phyloP scores from a whole-genome alignment of 2,888 invertebrate genomes.

The Cylindroiulus punctatus region DNA sequence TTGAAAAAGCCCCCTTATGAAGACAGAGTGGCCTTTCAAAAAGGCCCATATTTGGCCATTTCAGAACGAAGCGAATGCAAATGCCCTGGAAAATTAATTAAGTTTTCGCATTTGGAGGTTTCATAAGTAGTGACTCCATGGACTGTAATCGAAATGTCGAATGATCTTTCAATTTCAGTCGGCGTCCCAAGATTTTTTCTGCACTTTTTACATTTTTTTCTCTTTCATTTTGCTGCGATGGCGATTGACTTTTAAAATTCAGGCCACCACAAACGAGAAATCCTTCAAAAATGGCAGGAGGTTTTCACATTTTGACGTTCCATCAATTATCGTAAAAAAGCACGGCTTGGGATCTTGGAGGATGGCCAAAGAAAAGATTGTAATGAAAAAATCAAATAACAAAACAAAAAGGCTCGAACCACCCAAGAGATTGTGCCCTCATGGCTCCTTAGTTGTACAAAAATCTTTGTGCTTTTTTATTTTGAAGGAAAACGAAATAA shows the following conservation, averaged over 20 bases:
- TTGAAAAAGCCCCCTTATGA: constrained; percentile 36
- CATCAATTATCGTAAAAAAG: constrained; percentile 56
- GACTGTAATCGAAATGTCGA: constrained; percentile 9
- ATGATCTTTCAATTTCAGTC: constrained; percentile 52
- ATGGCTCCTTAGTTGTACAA: constrained; percentile 47
- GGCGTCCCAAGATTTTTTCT: background rate
- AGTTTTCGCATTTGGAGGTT: constrained; percentile 30
- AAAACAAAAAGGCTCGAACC: constrained; percentile 52
- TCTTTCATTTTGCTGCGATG: constrained; percentile 40
- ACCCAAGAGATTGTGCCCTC: constrained; percentile 48
- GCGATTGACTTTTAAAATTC: constrained; percentile 53
- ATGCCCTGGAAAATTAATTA: constrained; percentile 43
- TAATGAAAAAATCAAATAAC: constrained; percentile 52
- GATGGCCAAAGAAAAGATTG: constrained; percentile 53
- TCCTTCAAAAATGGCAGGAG: constrained; percentile 57
- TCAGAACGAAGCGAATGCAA: background rate
- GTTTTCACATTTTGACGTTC: constrained; percentile 55
- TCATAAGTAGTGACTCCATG: constrained; percentile 39
- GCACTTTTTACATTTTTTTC: constrained; percentile 15
- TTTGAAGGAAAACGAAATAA: constrained; percentile 42
- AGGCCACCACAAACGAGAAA: constrained; percentile 57
- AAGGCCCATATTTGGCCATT: constrained; percentile 42
- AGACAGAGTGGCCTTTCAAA: background rate
- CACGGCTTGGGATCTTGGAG: constrained; percentile 55
- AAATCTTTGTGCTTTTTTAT: constrained; percentile 43